Conservation (phyloP, 2,888 invertebrate genomes). For the Ochropleura leucogaster region DNA sequence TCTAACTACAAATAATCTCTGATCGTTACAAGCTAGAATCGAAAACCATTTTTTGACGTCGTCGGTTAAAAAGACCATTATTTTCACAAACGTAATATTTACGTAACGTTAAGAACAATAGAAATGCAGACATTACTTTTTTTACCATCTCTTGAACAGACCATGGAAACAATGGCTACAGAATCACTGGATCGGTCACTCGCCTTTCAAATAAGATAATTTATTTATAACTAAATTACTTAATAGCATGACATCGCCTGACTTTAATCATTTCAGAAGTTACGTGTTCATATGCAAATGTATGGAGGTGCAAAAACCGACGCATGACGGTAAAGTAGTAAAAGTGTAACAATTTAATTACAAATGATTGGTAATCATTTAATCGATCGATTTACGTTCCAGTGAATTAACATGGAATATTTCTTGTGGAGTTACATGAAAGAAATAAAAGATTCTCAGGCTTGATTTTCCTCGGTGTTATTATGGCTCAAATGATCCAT, state of each 20-base stretch:
- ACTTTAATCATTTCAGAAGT: slow-evolving; percentile 55
- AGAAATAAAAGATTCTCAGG: slow-evolving; percentile 43
- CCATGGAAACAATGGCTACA: slow-evolving; percentile 44
- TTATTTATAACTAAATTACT: slow-evolving; percentile 29
- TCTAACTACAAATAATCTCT: slow-evolving; percentile 12
- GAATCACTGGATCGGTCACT: slow-evolving; percentile 41
- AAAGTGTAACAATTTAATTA: slow-evolving; percentile 85
- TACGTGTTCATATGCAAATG: slow-evolving; percentile 81
- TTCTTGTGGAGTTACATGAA: slow-evolving; percentile 53
- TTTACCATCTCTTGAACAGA: slow-evolving; percentile 26
- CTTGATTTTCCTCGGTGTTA: slow-evolving; percentile 35
- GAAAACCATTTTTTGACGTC: background rate
- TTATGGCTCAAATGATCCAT: slow-evolving; percentile 32
- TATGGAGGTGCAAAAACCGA: slow-evolving; percentile 65
- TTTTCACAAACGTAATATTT: slow-evolving; percentile 53
- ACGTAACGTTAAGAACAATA: slow-evolving; percentile 57
- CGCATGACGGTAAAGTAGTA: slow-evolving; percentile 75
- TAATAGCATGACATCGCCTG: slow-evolving; percentile 39
- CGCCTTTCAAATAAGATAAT: slow-evolving; percentile 54
- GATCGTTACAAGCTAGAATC: background rate
- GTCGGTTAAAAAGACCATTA: slow-evolving; percentile 20
- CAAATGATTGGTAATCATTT: slow-evolving; percentile 71
- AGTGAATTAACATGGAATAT: slow-evolving; percentile 70
- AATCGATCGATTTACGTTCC: slow-evolving; percentile 71
- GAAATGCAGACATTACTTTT: slow-evolving; percentile 45